Evolutionary conservation across 1,140 invertebrate genomes (phyloP).

Genomic region (Aethina tumida): DNA sequence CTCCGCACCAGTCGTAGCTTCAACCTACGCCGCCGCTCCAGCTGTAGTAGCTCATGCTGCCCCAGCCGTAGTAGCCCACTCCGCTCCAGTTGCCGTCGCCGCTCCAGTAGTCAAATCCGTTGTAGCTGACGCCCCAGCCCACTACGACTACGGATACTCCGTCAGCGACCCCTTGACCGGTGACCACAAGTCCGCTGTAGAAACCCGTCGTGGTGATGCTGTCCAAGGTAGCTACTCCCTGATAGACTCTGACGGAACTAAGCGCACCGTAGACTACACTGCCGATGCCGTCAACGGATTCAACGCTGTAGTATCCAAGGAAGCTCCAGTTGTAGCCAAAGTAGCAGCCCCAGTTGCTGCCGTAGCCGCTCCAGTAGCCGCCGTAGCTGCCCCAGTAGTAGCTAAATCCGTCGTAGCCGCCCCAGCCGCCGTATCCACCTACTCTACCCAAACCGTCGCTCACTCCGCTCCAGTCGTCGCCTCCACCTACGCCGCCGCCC

Average conservation of each 20-base stretch:
- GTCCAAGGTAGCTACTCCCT: slow-evolving; percentile 53
- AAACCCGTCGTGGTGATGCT: slow-evolving; percentile 40
- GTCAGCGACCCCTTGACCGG: slow-evolving; percentile 50
- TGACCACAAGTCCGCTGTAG: slow-evolving; percentile 50
- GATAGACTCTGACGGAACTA: slow-evolving; percentile 51
- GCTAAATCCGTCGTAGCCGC: slow-evolving; percentile 6
- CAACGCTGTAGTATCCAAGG: slow-evolving; percentile 30
- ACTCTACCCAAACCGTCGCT: slow-evolving; percentile 24
- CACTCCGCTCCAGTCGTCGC: too few relatives aligned
- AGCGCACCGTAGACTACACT: slow-evolving; percentile 57
- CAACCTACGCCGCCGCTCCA: slow-evolving; percentile 41
- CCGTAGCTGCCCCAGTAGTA: slow-evolving; percentile 7
- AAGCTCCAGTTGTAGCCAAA: too few relatives aligned
- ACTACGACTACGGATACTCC: slow-evolving; percentile 40
- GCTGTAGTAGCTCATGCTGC: slow-evolving; percentile 2
- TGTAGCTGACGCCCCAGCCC: slow-evolving; percentile 12
- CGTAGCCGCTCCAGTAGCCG: slow-evolving; percentile 3
- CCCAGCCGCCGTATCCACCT: slow-evolving; percentile 13
- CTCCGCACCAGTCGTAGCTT: slow-evolving; percentile 44
- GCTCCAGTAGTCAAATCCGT: slow-evolving; percentile 9
- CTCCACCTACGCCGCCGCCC: slow-evolving; percentile 21
- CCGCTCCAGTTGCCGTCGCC: slow-evolving; percentile 8
- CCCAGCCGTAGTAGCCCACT: slow-evolving; percentile 1
- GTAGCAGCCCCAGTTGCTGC: too few relatives aligned
- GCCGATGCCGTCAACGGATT: slow-evolving; percentile 50